Evolutionary conservation across 2,113 vertebrate genomes (phyloP), one percentile per base, ranked within the genome.

Genomic region (Limanda limanda): DNA sequence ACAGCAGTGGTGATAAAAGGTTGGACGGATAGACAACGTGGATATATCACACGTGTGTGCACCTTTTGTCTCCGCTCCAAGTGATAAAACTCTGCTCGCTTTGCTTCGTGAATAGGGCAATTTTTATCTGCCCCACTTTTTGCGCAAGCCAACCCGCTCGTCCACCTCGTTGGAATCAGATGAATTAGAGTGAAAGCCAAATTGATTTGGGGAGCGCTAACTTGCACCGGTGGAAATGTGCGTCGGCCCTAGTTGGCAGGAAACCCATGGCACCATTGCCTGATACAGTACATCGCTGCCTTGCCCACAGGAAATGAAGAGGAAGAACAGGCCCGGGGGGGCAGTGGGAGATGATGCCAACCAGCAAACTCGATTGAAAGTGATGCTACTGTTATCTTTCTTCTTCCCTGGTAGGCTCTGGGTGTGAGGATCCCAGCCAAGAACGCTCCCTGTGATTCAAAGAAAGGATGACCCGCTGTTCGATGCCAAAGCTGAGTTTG

Each of bases 211-310:
- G 56, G 55, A 79, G 65, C 31, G 69, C 69, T 76, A 79, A 79
- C 84, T 86, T 72, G 61, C 79, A 69, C 84, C 81, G 71, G 52
- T 9, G 81, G 80, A 81, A 92, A 83, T 9, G 55, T 79, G 76
- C 81, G 75, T 67, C 74, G 79, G 78, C 82, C 75, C 54, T 52
- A 80, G 75, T 87, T 94, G 92, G 94, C 92, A 93, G 84, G 79
- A 90, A 88, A 89, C 85, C 82, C 87, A 82, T 80, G 85, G 84
- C 83, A 89, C 74, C 73, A 45, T 9, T 81, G 93, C 85, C 89
- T 81, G 93, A 92, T 92, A 94, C 89, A 91, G 92, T 92, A 94
- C 89, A 91, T 94, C 92, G 88, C 68, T 79, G 71, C 64, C 76
- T 82, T 82, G 68, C 89, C 83, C 85, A 90, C 70, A 92, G 87